Base-by-base conservation (phyloP, 2,888 invertebrate genomes). In the Temnothorax ravouxi region DNA sequence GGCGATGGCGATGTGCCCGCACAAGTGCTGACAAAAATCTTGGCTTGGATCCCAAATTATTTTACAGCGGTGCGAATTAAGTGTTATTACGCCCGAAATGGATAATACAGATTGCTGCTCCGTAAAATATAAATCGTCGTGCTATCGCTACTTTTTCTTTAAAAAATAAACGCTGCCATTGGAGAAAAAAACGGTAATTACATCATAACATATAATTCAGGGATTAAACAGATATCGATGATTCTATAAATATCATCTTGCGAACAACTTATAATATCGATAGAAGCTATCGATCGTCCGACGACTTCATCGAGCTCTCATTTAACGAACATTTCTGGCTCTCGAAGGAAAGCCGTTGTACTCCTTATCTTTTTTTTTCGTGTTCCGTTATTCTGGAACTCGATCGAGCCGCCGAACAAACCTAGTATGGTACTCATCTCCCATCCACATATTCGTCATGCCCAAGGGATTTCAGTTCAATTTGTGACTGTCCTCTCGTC, bases 391-490 rank as follows among this genome's bases (percentile, higher is more conserved):
- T 82, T 56, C 62, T 3, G 44, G 21, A 25, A 75, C 75, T 62
- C 83, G 80, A 81, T 84, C 80, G 75, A 52, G 77, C 66, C 72
- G 69, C 64, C 61, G 47, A 59, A 66, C 34, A 47, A 69, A 64
- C 44, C 47, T 21, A 74, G 72, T 84, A 81, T 61, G 44, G 44
- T 71, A 83, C 85, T 85, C 84, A 81, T 83, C 81, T 82, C 80
- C 83, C 77, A 81, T 84, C 76, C 81, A 84, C 84, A 81, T 83
- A 81, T 79, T 85, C 87, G 83, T 86, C 84, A 79, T 84, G 87
- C 91, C 91, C 89, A 82, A 85, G 88, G 91, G 92, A 89, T 87
- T 88, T 90, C 84, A 54, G 88, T 91, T 89, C 91, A 91, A 92
- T 91, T 92, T 92, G 88, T 88, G 88, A 91, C 76, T 76, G 64